Conservation (phyloP, 2,888 invertebrate genomes). For the Noctua pronuba region DNA sequence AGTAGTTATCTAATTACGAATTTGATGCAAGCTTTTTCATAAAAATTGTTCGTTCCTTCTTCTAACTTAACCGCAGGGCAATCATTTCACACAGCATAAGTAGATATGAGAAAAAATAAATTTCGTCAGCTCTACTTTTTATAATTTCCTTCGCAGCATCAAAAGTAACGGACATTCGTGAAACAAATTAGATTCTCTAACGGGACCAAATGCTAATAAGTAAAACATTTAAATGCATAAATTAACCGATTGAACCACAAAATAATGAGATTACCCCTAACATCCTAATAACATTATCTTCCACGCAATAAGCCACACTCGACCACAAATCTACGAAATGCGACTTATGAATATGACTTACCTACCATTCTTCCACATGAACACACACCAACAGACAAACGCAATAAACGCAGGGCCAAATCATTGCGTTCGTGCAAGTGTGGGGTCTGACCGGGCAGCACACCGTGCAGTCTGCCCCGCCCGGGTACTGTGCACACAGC, state of each 20-base stretch:
- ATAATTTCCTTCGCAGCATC: neutral
- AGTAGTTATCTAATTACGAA: neutral
- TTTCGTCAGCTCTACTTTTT: neutral
- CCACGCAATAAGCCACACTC: constrained; percentile 36
- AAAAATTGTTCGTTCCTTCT: neutral
- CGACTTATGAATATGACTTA: constrained; percentile 36
- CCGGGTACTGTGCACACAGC: constrained; percentile 44
- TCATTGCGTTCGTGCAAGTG: constrained; percentile 64
- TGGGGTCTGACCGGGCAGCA: constrained; percentile 24
- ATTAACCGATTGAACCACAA: constrained; percentile 1
- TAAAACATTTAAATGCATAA: constrained; percentile 25
- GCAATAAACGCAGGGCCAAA: constrained; percentile 65
- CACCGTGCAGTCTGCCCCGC: constrained; percentile 24
- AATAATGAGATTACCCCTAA: constrained; percentile 9
- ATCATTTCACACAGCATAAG: neutral
- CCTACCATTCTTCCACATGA: constrained; percentile 39
- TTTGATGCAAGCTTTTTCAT: neutral
- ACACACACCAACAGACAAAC: constrained; percentile 29
- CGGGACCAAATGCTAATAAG: neutral
- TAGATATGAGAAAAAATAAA: neutral
- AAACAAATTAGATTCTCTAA: constrained; percentile 11
- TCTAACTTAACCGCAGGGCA: neutral
- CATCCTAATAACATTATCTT: constrained; percentile 28
- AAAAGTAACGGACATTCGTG: constrained; percentile 12
- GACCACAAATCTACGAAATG: constrained; percentile 18